Conservation (phyloP, 1,140 invertebrate species). For the Brachionus sp. region DNA sequence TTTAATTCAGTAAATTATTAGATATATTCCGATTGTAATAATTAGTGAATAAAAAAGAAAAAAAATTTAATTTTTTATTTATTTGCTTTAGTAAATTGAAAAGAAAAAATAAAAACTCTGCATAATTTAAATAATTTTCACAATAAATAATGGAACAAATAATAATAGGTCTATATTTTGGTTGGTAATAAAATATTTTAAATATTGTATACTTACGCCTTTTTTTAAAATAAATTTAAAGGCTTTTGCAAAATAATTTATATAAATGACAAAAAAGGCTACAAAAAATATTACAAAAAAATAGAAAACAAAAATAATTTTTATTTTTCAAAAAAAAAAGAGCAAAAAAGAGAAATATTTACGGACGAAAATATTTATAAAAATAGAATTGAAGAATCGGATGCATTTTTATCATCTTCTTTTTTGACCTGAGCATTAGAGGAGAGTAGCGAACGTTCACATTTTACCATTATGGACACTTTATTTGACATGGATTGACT, state of each 20-base stretch:
- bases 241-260: not conserved
- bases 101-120: not conserved
- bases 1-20: too few relatives aligned
- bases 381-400: conserved; percentile 30
- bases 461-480: conserved; percentile 26
- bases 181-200: not conserved
- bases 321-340: not conserved
- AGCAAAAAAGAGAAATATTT: not conserved
- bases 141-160: conserved; percentile 4
- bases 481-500: not conserved
- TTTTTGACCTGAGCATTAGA: not conserved
- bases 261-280: conserved; percentile 7
- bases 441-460: not conserved
- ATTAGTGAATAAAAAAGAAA: too few relatives aligned
- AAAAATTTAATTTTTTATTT: not conserved
- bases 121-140: conserved; percentile 12
- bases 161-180: not conserved
- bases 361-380: conserved; percentile 29
- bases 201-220: not conserved
- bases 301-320: conserved; percentile 28
- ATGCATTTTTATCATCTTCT: conserved; percentile 1
- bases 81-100: not conserved
- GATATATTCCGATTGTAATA: too few relatives aligned
- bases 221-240: not conserved
- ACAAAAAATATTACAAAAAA: conserved; percentile 32